Percentiles rank a stretch among this genome's conserved stretches.
These are phyloP conservation scores for Sebastiscus tertius DNA, from an alignment of 2,797 vertebrate species.

Conservation along the genomic window DNA sequence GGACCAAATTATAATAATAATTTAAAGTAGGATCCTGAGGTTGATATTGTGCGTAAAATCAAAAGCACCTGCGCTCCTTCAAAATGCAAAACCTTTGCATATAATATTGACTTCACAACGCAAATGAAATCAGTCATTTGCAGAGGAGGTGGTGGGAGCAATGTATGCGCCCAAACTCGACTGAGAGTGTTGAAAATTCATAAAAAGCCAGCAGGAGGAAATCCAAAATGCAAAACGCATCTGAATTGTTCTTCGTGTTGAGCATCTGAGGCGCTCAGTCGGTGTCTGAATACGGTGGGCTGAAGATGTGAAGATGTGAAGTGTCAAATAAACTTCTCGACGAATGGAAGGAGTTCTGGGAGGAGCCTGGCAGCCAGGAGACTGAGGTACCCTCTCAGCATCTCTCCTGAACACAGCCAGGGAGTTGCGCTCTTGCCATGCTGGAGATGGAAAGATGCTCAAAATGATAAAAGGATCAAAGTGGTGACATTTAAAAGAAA, in stretches of 20 bases:
- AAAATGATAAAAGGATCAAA: constrained; percentile 46
- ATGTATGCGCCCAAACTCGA: not conserved
- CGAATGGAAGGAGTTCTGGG: constrained; percentile 81
- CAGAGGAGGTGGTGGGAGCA: not conserved
- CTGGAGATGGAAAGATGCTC: constrained; percentile 59
- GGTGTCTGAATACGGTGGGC: constrained; percentile 54
- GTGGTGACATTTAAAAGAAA: constrained; percentile 6
- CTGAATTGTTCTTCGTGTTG: constrained; percentile 9
- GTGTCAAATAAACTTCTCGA: constrained; percentile 67
- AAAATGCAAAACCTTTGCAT: constrained; percentile 11
- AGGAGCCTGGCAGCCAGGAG: constrained; percentile 76
- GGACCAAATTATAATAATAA: not conserved
- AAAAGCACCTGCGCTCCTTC: not conserved
- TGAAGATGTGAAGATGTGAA: constrained; percentile 55
- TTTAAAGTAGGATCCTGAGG: not conserved
- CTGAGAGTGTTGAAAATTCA: not conserved
- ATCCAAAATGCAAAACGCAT: not conserved
- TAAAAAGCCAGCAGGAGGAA: not conserved
- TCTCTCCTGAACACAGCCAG: constrained; percentile 68
- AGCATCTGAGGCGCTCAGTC: not conserved
- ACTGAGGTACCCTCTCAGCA: constrained; percentile 71
- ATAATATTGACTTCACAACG: not conserved
- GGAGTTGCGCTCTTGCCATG: constrained; percentile 60
- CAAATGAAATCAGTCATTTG: not conserved
- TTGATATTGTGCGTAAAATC: not conserved